These are phyloP conservation scores for Muscicapa adusta DNA, from an alignment of 2,113 vertebrate genomes.

Conservation along the genomic window DNA sequence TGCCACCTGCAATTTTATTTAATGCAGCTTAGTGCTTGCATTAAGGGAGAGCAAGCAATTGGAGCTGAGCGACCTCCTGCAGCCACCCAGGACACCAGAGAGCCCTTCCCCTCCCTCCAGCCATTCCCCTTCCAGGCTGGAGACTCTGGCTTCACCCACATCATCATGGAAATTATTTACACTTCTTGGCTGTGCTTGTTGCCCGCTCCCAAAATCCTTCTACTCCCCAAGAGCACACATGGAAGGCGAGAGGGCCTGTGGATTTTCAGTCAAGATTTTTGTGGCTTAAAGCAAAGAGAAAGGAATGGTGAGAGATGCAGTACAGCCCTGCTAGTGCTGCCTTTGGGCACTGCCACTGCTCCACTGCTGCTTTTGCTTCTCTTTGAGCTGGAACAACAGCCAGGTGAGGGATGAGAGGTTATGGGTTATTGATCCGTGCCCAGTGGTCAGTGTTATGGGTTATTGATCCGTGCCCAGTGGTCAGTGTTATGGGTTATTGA, in stretches of 20 bases:
- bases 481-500: not conserved
- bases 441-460: fast-evolving
- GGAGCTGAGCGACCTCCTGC: not conserved
- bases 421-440: not conserved
- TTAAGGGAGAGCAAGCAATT: not conserved
- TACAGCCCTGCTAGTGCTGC: not conserved
- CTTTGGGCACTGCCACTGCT: no score
- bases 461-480: not conserved
- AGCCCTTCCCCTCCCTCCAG: not conserved
- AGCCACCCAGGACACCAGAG: not conserved
- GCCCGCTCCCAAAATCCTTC: not conserved
- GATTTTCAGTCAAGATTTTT: not conserved
- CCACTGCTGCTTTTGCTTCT: no score
- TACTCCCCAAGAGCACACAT: fast-evolving
- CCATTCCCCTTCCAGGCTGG: not conserved
- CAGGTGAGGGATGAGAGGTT: no score
- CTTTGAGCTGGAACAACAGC: no score
- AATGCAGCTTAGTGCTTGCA: not conserved
- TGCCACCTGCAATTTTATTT: not conserved
- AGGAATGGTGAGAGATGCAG: not conserved
- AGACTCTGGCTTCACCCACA: not conserved
- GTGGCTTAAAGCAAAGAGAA: not conserved
- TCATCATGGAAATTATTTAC: not conserved
- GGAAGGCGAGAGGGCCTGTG: not conserved
- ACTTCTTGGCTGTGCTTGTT: not conserved